Conservation (phyloP, 2,888 invertebrate species). For the Cosmia pyralina region DNA sequence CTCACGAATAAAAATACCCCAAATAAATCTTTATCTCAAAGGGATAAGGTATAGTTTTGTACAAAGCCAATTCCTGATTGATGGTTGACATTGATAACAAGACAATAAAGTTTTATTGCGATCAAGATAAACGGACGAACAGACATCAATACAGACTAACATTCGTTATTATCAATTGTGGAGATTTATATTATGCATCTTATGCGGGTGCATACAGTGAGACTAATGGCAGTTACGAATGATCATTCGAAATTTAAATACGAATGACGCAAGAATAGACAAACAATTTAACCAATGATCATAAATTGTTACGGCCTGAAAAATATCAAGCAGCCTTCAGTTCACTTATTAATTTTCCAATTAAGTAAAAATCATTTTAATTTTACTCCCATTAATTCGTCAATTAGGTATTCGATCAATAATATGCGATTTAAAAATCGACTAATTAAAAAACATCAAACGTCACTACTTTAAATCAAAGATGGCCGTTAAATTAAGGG, state of each 20-base stretch:
- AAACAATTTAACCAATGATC: conserved; percentile 32
- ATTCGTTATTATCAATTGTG: conserved; percentile 55
- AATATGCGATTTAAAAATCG: conserved; percentile 7
- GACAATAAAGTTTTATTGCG: conserved; percentile 69
- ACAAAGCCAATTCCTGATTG: conserved; percentile 40
- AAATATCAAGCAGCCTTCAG: neutral
- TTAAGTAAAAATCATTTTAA: neutral
- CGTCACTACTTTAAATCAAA: conserved; percentile 13
- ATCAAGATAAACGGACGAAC: conserved; percentile 62
- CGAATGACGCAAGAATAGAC: conserved; percentile 41
- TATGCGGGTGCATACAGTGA: conserved; percentile 63
- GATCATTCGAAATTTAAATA: conserved; percentile 41
- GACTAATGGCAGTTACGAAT: conserved; percentile 45
- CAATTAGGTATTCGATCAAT: neutral
- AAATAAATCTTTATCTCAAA: conserved; percentile 27
- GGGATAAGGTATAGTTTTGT: conserved; percentile 32
- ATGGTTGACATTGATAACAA: conserved; percentile 63
- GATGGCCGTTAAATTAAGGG: conserved; percentile 17
- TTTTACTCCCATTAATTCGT: neutral
- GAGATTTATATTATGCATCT: conserved; percentile 59
- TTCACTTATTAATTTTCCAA: neutral
- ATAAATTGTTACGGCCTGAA: conserved; percentile 19
- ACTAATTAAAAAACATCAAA: conserved; percentile 17
- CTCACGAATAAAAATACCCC: conserved; percentile 19
- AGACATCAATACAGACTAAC: conserved; percentile 58